These are phyloP conservation scores for Temnothorax unifasciatus DNA, from an alignment of 2,888 invertebrate genomes.

Conservation along the genomic window DNA sequence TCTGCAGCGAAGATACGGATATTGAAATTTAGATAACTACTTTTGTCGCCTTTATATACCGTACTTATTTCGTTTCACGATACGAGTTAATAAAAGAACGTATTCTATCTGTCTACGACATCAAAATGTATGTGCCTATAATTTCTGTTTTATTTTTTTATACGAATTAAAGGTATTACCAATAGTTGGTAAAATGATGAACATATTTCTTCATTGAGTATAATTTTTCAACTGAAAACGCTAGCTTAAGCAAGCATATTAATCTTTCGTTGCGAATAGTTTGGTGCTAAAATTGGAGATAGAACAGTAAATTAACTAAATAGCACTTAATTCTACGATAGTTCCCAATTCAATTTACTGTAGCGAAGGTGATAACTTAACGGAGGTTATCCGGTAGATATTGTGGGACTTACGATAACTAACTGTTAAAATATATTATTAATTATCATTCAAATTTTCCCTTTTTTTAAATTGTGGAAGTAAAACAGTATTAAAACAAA, in stretches of 20 bases:
- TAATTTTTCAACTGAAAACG: not conserved
- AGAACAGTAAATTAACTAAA: slow-evolving; percentile 47
- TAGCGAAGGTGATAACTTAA: slow-evolving; percentile 24
- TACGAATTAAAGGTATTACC: not conserved
- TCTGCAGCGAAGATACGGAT: slow-evolving; percentile 27
- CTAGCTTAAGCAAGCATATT: not conserved
- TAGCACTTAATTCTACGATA: slow-evolving; percentile 49
- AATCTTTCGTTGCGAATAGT: not conserved
- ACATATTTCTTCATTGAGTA: not conserved
- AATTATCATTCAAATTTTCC: not conserved
- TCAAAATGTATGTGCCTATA: not conserved
- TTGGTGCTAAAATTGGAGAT: slow-evolving; percentile 23
- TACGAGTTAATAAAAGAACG: not conserved
- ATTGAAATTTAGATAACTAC: slow-evolving; percentile 48
- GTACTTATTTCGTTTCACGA: slow-evolving; percentile 15
- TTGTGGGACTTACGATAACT: slow-evolving; percentile 4
- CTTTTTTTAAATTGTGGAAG: not conserved
- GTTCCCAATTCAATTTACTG: slow-evolving; percentile 47
- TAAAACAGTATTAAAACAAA: not conserved
- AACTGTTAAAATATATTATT: slow-evolving; percentile 7
- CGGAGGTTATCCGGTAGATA: slow-evolving; percentile 36
- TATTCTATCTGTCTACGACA: too few relatives aligned
- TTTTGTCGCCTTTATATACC: not conserved
- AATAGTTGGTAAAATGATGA: not conserved
- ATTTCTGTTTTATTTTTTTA: not conserved